Percentiles rank a stretch among this genome's conserved stretches.
phyloP scores from a whole-genome alignment of 2,113 vertebrate species.

The Pelvicachromis taeniatus region DNA sequence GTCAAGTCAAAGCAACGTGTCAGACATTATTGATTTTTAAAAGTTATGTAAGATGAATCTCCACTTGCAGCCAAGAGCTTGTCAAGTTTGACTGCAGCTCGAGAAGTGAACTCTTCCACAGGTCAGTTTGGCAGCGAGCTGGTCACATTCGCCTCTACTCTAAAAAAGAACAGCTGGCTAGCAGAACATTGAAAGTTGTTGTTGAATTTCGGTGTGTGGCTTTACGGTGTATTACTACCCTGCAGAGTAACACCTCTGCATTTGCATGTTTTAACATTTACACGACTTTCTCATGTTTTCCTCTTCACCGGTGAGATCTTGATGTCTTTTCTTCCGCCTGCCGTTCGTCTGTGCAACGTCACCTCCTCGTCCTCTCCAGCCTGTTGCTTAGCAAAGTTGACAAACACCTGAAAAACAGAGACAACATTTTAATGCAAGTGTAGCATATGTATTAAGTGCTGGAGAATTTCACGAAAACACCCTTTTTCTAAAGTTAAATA shows the following conservation, averaged over 20 bases:
- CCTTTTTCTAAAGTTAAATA: too few relatives aligned
- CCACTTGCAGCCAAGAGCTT: not conserved
- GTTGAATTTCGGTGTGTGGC: not conserved
- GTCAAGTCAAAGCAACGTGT: not conserved
- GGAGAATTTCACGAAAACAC: too few relatives aligned
- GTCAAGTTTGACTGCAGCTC: not conserved
- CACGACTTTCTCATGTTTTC: slow-evolving; percentile 35
- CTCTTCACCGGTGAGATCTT: slow-evolving; percentile 77
- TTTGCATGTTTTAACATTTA: not conserved
- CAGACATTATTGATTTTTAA: not conserved
- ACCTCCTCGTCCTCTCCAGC: slow-evolving; percentile 79
- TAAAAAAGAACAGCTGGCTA: not conserved
- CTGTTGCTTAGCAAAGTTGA: slow-evolving; percentile 96
- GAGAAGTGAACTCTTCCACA: not conserved
- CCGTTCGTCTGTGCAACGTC: slow-evolving; percentile 74
- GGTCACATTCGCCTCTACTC: not conserved
- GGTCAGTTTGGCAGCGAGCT: not conserved
- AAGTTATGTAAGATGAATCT: not conserved
- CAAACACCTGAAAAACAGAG: slow-evolving; percentile 76
- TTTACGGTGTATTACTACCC: not conserved
- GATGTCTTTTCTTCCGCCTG: slow-evolving; percentile 73
- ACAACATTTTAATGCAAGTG: not conserved
- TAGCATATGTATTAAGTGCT: too few relatives aligned
- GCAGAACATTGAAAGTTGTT: not conserved
- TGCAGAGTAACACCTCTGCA: not conserved